Base-by-base conservation (phyloP, 2,113 vertebrate genomes). In the Neoarius graeffei region DNA sequence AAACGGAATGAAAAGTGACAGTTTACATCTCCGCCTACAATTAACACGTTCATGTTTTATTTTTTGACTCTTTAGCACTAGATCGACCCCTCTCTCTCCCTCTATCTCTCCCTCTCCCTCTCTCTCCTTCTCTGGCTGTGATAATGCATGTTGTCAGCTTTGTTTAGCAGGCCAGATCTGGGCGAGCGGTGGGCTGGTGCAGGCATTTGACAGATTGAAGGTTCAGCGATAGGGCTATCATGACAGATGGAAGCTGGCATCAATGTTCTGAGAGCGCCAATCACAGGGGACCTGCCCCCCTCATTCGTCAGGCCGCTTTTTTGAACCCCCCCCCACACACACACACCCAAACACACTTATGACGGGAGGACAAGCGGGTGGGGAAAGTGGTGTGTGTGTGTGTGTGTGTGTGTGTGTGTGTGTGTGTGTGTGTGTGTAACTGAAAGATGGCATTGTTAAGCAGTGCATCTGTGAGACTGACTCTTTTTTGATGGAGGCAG, bases 91-190 rank as follows among this genome's bases (percentile, higher is more conserved):
- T n/a, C 71, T 27, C 83, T 42, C 69, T 8, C 96, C 95, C 93
- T 95, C 95, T 94, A 66, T 57, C 35, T 48, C 66, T 57, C n/a
- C 59, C 77, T 56, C 85, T 66, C 86, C 81, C 83, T 59, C 86
- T 74, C 97, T 95, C 94, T 96, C 95, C 95, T 83, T 97, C 97
- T 96, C 97, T 97, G 97, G 96, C 97, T 97, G 98, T 98, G 98
- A 99, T 99, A 98, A 99, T 99, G 98, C 97, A 98, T 97, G 97
- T 99, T 99, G 98, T 99, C 98, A 99, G 98, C 98, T 99, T 97
- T 98, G 98, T 99, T 99, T 99, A 99, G 98, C 96, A 96, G 97
- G 96, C 97, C 97, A 99, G 99, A 98, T 99, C 98, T 98, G 97
- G 97, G 97, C 96, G 97, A 99, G 97, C 97, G 96, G 97, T 98